Evolutionary conservation across 2,888 invertebrate species (phyloP), one percentile per base, ranked within the genome.

Genomic region (Polymixis flavicincta): DNA sequence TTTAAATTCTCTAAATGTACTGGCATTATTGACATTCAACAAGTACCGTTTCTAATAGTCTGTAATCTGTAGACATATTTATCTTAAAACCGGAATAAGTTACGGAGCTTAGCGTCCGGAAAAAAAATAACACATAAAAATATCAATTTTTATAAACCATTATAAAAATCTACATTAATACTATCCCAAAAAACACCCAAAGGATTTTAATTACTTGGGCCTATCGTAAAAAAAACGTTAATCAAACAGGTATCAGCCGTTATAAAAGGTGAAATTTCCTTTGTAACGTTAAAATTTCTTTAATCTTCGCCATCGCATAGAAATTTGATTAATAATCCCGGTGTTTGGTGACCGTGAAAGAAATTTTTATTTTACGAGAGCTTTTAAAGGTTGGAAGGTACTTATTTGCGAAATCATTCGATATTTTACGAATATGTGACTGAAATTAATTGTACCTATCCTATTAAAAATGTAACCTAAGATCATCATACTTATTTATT

Each of bases 271-370:
- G 32, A 77, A 82, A 69, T 77, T 84, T 85, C 77, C 76, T 81
- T 87, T 87, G 68, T 82, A 64, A 77, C 75, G 75, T 65, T 65
- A 55, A 76, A 72, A 71, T 76, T 76, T 82, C 81, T 84, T 80
- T 79, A 87, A 87, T 81, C 84, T 74, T 59, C 64, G 55, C 75
- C 70, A 84, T 82, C 80, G 78, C 76, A 82, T 82, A 80, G 85
- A 87, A 86, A 87, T 87, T 87, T 87, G 87, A 87, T 88, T 88
- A 88, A 88, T 88, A 86, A 87, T 84, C 75, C 65, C 64, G 6
- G 60, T 88, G 87, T 81, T 87, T 82, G 78, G 78, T 85, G 85
- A 83, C 86, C 81, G 83, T 86, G 76, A 82, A 82, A 55, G 77
- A 60, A 75, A 80, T 67, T 82, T 85, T 83, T 71, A 75, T 83